Conservation (phyloP, 2,113 vertebrate genomes). For the Tauraco erythrolophus region DNA sequence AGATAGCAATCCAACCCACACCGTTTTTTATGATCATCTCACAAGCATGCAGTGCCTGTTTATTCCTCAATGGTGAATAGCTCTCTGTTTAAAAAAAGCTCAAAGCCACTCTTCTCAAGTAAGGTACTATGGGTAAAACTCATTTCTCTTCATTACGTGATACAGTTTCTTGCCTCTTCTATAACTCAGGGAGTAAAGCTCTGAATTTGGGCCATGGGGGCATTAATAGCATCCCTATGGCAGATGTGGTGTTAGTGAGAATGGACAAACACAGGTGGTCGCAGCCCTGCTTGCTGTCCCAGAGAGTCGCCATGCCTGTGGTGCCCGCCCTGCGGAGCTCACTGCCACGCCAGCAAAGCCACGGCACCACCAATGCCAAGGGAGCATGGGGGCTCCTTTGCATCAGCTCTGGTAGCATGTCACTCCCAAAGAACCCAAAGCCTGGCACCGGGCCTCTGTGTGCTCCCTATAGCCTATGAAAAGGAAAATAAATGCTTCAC, state of each 20-base stretch:
- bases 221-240: background rate
- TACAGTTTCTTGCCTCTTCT: background rate
- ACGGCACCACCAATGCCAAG: background rate
- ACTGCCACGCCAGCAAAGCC: background rate
- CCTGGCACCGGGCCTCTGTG: background rate
- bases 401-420: background rate
- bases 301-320: background rate
- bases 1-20: background rate
- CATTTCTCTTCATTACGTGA: background rate
- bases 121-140: background rate
- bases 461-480: background rate
- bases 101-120: background rate
- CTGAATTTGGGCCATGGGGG: background rate
- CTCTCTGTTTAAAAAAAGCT: background rate
- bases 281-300: no score
- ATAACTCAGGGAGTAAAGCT: background rate
- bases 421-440: background rate
- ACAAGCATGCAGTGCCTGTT: background rate
- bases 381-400: background rate
- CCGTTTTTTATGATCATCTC: background rate
- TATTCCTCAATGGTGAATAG: background rate
- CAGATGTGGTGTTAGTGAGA: background rate
- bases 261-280: background rate
- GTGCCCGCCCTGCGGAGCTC: background rate
- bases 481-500: background rate